These are phyloP conservation scores for Tenthredo scrophulariae DNA, from an alignment of 2,888 invertebrate species.

Conservation along the genomic window DNA sequence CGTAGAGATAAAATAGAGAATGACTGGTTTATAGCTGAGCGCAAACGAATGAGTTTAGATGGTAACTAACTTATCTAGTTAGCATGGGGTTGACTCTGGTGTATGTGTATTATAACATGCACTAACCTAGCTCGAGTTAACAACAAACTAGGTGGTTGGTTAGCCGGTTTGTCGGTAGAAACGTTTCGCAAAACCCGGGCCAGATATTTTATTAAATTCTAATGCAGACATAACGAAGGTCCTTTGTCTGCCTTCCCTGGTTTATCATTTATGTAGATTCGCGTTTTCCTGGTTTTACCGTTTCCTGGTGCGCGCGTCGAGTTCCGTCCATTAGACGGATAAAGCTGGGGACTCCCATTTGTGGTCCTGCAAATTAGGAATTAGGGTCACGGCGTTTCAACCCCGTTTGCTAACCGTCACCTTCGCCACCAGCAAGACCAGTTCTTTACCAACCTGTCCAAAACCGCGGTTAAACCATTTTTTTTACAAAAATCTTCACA, in stretches of 20 bases:
- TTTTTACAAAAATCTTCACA: background rate
- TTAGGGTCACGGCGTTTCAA: constrained; percentile 45
- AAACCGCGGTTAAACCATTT: background rate
- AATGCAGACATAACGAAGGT: constrained; percentile 53
- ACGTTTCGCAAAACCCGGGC: constrained; percentile 23
- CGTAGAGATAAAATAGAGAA: background rate
- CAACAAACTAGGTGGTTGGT: constrained; percentile 22
- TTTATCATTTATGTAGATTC: constrained; percentile 52
- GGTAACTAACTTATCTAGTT: constrained; percentile 32
- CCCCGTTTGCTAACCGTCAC: constrained; percentile 40
- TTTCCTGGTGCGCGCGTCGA: constrained; percentile 50
- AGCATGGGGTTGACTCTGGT: constrained; percentile 24
- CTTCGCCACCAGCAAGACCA: constrained; percentile 12
- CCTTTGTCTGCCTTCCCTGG: constrained; percentile 48
- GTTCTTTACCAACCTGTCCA: background rate
- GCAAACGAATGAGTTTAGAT: constrained; percentile 17
- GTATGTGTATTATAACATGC: constrained; percentile 14
- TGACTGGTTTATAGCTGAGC: background rate
- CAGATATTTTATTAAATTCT: constrained; percentile 56
- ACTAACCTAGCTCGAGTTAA: background rate
- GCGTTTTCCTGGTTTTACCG: constrained; percentile 51
- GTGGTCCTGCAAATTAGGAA: constrained; percentile 51
- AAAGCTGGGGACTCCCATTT: constrained; percentile 46
- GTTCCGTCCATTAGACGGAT: constrained; percentile 52
- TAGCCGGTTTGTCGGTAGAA: background rate